Evolutionary conservation across 1,140 invertebrate genomes (phyloP), one percentile per base, ranked within the genome.

Genomic region (Brachionus manjavacas): DNA sequence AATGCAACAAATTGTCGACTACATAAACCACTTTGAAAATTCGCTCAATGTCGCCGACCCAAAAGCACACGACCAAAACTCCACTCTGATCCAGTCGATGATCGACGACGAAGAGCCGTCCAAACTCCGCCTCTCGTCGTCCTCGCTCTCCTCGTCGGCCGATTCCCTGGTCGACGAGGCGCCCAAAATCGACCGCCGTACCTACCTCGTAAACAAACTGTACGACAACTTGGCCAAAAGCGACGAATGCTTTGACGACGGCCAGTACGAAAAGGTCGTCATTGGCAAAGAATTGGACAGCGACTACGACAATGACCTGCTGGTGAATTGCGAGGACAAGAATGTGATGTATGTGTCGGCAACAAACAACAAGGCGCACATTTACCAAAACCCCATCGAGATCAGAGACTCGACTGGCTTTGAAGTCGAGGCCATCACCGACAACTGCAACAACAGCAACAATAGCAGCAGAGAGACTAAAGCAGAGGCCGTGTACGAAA

Each of bases 321-420:
- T 80, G 2, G 78, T 80, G 7, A 80, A 64, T 52, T 14, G 8
- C 1, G 23, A 31, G 11, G 35, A 81, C 12, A 60, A 2, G 9
- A 81, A 41, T 81, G 79, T 23, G 8, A 8, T 76, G 35, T 49
- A 80, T 80, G 23, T 52, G 2, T 35, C n/a, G 25, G 16, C 46
- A 46, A 14, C 49, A 6, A 20, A 11, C 16, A 68, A 39, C 23
- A 11, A 80, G 14, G 16, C 39, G 23, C 35, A 60, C 16, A 81
- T 66, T 11, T 64, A 81, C 52, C 20, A 64, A 7, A 68, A 66
- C 25, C 52, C 52, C 8, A 20, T 60, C 23, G 11, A 81, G 28
- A 81, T 81, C 41, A 23, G 79, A 68, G 79, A 43, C n/a, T 81
- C 79, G 79, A 60, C 64, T 14, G 79, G 79, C 23, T 81, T 81